Evolutionary conservation across 2,797 vertebrate genomes (phyloP), one percentile per base, ranked within the genome.

Genomic region (Ptychadena robeensis): DNA sequence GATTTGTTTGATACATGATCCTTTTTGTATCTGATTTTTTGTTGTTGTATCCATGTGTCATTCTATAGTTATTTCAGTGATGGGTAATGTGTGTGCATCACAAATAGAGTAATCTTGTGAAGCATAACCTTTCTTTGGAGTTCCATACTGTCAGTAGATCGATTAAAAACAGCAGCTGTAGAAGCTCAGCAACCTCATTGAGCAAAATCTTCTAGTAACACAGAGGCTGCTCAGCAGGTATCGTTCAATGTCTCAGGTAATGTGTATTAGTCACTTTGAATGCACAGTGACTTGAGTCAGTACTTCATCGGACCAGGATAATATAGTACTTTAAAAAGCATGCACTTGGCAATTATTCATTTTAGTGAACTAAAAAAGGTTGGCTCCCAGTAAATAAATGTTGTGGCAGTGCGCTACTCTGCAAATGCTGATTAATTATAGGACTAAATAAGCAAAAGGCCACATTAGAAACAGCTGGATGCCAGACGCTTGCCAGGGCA

Each of bases 111-210:
- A n/a, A 59, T 59, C 53, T 59, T n/a, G 22, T 7, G 53, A 59
- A 10, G n/a, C n/a, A 59, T 59, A 59, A 44, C 14, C 40, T 59
- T 59, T 59, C n/a, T 57, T 61, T 8, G 28, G 25, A 0, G 9
- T 61, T 61, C 11, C 59, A 11, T 61, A 53, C 27, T 61, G 27
- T 25, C 57, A 61, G 59, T 12, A 10, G n/a, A 61, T 61, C 9
- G 59, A 61, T 61, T 61, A 28, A 28, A n/a, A 61, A 61, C 59
- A 28, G 25, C 59, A 61, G 11, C 59, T 61, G 59, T 61, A 61
- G 27, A 61, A 12, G n/a, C 27, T 25, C 59, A 61, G 59, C 59
- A 61, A 25, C 59, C 28, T 28, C 5, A 61, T 61, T 61, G 59
- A 61, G 1, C 59, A 12, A 61, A 27, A 27, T 25, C 9, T 61